Evolutionary conservation across 2,113 vertebrate species (phyloP), one percentile per base, ranked within the genome.

Genomic region (Polypterus senegalus): DNA sequence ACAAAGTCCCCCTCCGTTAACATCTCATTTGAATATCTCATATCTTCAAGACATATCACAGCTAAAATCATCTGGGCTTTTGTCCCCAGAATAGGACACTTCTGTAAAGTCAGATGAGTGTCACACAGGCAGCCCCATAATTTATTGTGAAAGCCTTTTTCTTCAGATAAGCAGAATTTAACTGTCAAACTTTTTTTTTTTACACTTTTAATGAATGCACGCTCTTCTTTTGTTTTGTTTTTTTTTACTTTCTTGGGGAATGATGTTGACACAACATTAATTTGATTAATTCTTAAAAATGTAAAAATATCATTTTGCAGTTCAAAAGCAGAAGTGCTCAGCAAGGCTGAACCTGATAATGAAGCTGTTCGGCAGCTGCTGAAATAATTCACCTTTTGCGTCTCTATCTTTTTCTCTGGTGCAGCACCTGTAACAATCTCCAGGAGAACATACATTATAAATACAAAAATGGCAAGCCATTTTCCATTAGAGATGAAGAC

Each of bases 21-120:
- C 71, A 67, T 79, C 82, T 88, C 74, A 83, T 84, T 85, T 85
- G 73, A 85, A 85, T 84, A 83, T 75, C 76, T 86, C 70, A 86
- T 82, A 84, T 88, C 85, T 88, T 81, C 77, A 82, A 85, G 85
- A 86, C 78, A 72, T 69, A 60, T 68, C 77, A 75, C 71, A 59
- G 69, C 66, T 71, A 62, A 64, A 79, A 77, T 87, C 79, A 77
- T 79, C 58, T 73, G 79, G 80, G 84, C 79, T 83, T 84, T 80
- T 71, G 79, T 82, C 81, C 80, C 77, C 68, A 58, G 70, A 68
- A 76, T 68, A 66, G 76, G 79, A 79, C 77, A 81, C 74, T 77
- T 81, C 73, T 79, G 76, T 75, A 71, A 72, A 79, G 76, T 79
- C 75, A 69, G 69, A 70, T 74, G 75, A 65, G 71, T 78, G 79